Conservation (phyloP, 2,797 vertebrate species). For the Propithecus perrieri region DNA sequence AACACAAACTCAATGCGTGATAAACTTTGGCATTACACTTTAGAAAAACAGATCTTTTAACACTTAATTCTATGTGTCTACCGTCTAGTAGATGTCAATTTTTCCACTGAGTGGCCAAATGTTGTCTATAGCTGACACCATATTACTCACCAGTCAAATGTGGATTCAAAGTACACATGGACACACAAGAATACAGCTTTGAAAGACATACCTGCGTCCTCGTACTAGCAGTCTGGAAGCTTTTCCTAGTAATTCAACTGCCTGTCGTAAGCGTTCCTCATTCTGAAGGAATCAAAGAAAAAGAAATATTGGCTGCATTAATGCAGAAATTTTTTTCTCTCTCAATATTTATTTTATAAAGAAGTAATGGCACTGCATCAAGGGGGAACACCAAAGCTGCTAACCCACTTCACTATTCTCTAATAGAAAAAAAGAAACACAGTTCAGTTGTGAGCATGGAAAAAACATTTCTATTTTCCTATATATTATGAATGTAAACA, state of each 20-base stretch:
- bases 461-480: background rate
- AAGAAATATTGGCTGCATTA: background rate
- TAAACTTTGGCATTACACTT: background rate
- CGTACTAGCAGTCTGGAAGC: constrained; percentile 96
- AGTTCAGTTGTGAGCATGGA: background rate
- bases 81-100: background rate
- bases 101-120: background rate
- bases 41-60: background rate
- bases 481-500: background rate
- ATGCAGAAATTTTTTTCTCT: background rate
- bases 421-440: background rate
- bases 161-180: background rate
- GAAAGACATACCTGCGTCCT: constrained; percentile 90
- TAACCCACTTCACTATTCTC: background rate
- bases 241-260: constrained; percentile 96
- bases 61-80: background rate
- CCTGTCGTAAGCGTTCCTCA: constrained; percentile 97
- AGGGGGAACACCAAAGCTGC: background rate
- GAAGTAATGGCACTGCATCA: background rate
- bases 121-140: background rate
- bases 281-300: constrained; percentile 87
- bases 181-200: background rate
- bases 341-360: background rate
- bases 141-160: background rate
- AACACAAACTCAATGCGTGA: background rate